phyloP scores from a whole-genome alignment of 2,888 invertebrate genomes.

The Rugalucina vietnamica region DNA sequence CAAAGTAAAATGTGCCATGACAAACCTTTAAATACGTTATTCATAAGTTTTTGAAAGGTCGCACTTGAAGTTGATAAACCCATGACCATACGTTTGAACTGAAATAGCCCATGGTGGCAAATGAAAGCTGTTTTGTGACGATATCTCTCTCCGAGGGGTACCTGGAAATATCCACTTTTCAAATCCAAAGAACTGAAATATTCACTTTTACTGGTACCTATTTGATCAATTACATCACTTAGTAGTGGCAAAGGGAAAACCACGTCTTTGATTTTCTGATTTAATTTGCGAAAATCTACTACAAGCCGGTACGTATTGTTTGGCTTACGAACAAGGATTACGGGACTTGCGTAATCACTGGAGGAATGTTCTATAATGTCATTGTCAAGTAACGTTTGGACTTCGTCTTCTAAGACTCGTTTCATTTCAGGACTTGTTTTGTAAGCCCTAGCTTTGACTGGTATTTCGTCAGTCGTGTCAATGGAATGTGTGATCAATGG shows the following conservation, averaged over 20 bases:
- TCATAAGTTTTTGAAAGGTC: not conserved
- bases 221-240: not conserved
- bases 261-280: not conserved
- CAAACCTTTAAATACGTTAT: not conserved
- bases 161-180: not conserved
- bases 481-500: not conserved
- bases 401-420: not conserved
- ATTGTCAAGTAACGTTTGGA: not conserved
- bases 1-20: not conserved
- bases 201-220: not conserved
- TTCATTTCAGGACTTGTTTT: not conserved
- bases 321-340: not conserved
- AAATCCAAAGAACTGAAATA: not conserved
- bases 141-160: not conserved
- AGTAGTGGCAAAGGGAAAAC: not conserved
- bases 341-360: not conserved
- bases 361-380: slow-evolving; percentile 2
- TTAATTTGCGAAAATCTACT: not conserved
- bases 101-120: not conserved
- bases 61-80: not conserved
- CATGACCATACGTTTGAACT: not conserved
- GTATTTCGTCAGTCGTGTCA: not conserved
- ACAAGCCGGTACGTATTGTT: not conserved
- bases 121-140: not conserved
- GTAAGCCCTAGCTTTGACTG: not conserved